Conservation (phyloP, 92 coral and sea anemone species). For the Porites cylindrica region DNA sequence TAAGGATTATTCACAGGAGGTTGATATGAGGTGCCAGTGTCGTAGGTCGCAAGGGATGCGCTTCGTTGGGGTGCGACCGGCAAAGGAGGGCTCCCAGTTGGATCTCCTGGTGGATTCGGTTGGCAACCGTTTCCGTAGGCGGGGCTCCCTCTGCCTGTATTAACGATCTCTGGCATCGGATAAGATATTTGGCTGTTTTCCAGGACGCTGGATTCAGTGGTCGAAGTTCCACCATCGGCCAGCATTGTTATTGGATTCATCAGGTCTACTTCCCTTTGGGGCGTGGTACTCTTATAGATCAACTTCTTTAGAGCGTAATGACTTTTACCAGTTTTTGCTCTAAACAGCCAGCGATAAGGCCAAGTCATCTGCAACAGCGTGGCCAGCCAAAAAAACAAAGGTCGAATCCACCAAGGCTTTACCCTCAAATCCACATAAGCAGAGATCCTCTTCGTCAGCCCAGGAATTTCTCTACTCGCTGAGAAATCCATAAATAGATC, state of each 20-base stretch:
- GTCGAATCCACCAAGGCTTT: slow-evolving; percentile 68
- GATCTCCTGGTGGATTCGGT: slow-evolving; percentile 1
- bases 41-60: background rate
- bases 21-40: background rate
- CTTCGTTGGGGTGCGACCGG: background rate
- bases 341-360: too few relatives aligned
- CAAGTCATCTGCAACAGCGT: slow-evolving; percentile 48
- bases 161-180: slow-evolving; percentile 2
- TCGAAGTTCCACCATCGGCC: background rate
- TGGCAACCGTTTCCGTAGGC: background rate
- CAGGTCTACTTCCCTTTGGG: slow-evolving; percentile 67
- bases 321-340: too few relatives aligned
- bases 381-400: slow-evolving; percentile 63
- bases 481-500: slow-evolving; percentile 54
- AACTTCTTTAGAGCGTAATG: too few relatives aligned
- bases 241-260: slow-evolving; percentile 72
- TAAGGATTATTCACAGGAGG: background rate
- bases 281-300: slow-evolving; percentile 48
- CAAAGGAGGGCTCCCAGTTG: background rate
- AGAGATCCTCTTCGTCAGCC: slow-evolving; percentile 49
- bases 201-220: background rate
- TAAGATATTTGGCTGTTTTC: background rate
- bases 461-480: slow-evolving; percentile 35
- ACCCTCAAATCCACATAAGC: slow-evolving; percentile 49
- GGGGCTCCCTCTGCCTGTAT: slow-evolving; percentile 8